Evolutionary conservation across 2,113 vertebrate species (phyloP).

Genomic region (Gallinago paraguaiae): DNA sequence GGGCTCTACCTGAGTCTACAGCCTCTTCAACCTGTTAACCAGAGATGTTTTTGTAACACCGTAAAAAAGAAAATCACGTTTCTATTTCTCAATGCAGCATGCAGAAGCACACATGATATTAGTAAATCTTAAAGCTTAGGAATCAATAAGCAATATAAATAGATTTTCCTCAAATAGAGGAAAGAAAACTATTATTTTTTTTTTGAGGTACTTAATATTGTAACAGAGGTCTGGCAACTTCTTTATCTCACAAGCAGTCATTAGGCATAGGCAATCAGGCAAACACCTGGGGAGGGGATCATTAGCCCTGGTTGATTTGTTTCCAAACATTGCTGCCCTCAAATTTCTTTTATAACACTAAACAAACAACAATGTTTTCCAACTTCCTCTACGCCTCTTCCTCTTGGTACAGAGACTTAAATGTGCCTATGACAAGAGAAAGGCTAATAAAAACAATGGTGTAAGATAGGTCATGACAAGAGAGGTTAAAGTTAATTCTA

Average conservation of each 20-base stretch:
- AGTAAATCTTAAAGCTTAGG: not conserved
- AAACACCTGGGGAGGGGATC: not conserved
- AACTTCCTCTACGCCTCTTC: not conserved
- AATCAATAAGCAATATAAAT: not conserved
- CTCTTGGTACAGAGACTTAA: not conserved
- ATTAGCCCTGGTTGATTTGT: not conserved
- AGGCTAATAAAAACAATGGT: not conserved
- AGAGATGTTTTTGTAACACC: not conserved
- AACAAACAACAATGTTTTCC: not conserved
- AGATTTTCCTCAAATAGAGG: not conserved
- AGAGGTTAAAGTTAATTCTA: not conserved
- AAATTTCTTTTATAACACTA: not conserved
- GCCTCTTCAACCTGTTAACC: not conserved
- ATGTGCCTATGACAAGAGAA: not conserved
- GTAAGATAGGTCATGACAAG: not conserved
- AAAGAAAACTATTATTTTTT: not conserved
- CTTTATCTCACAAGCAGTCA: not conserved
- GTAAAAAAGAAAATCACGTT: not conserved
- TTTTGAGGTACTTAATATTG: not conserved
- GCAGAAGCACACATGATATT: not conserved
- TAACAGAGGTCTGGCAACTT: not conserved
- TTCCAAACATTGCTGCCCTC: not conserved
- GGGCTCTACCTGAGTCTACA: not conserved
- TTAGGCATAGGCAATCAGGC: not conserved
- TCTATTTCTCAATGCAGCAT: not conserved